These are phyloP conservation scores for Matsumyia berberina DNA, from an alignment of 2,888 invertebrate genomes.

Conservation along the genomic window DNA sequence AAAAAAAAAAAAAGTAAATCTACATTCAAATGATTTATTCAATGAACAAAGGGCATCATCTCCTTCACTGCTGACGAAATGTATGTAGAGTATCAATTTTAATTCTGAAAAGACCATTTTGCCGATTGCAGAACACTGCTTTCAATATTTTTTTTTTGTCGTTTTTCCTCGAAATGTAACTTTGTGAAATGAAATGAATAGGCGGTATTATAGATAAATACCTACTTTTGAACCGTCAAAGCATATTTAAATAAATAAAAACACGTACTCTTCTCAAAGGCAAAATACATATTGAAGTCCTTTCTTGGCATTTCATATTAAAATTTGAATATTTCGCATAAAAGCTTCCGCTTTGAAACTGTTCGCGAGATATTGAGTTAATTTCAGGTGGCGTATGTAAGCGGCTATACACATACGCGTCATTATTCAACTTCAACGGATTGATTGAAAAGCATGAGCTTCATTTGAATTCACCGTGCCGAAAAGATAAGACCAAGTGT, in stretches of 20 bases:
- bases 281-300: background rate
- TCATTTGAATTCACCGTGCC: background rate
- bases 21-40: background rate
- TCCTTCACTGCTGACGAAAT: background rate
- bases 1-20: background rate
- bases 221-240: no score
- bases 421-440: conserved; percentile 12
- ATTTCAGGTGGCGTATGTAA: background rate
- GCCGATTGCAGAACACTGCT: background rate
- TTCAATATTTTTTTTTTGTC: background rate
- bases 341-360: background rate
- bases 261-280: no score
- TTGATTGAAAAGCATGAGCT: background rate
- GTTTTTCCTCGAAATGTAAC: background rate
- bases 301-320: background rate
- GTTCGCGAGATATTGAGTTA: background rate
- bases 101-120: background rate
- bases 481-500: background rate
- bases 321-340: background rate
- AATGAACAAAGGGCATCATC: background rate
- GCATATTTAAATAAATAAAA: background rate
- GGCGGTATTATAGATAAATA: no score
- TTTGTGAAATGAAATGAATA: no score
- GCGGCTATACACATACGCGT: background rate
- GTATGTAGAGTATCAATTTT: background rate